A percentile compares a stretch with the other conserved stretches of the same genome.
phyloP scores from a whole-genome alignment of 2,888 invertebrate species.

The Luperina nickerlii region DNA sequence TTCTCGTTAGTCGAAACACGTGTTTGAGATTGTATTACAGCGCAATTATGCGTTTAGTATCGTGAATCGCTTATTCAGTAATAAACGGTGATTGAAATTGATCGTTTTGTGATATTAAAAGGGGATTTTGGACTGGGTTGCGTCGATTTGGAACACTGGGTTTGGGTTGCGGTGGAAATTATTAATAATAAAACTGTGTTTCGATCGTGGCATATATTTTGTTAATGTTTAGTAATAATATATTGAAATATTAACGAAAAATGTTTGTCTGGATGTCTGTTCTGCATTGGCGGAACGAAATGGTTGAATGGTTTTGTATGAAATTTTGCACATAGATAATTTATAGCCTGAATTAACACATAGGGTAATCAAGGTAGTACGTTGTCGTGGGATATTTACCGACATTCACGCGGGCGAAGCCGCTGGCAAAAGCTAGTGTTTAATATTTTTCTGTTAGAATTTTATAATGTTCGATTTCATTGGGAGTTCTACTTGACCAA shows the following conservation, averaged over 20 bases:
- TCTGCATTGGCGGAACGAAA: not conserved
- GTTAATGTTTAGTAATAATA: not conserved
- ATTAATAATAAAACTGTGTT: slow-evolving; percentile 2
- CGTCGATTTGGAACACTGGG: not conserved
- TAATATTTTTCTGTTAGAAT: not conserved
- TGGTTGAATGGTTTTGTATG: not conserved
- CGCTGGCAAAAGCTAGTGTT: not conserved
- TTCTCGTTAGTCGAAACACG: slow-evolving; percentile 69
- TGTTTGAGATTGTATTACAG: slow-evolving; percentile 66
- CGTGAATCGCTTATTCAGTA: slow-evolving; percentile 48
- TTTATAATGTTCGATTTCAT: not conserved
- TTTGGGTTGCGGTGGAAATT: not conserved
- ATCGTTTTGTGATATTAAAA: slow-evolving; percentile 51
- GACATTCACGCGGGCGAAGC: not conserved
- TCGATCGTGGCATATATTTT: not conserved
- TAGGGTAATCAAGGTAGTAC: too few species aligned
- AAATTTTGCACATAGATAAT: not conserved
- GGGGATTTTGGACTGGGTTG: slow-evolving; percentile 35
- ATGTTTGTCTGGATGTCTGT: not conserved
- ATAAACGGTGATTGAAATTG: slow-evolving; percentile 58
- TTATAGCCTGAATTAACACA: not conserved
- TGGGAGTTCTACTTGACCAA: not conserved
- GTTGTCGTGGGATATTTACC: not conserved
- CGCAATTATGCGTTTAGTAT: slow-evolving; percentile 61
- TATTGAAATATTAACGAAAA: too few species aligned